Conservation (phyloP, 2,113 vertebrate species). For the Paraplagusia blochii region DNA sequence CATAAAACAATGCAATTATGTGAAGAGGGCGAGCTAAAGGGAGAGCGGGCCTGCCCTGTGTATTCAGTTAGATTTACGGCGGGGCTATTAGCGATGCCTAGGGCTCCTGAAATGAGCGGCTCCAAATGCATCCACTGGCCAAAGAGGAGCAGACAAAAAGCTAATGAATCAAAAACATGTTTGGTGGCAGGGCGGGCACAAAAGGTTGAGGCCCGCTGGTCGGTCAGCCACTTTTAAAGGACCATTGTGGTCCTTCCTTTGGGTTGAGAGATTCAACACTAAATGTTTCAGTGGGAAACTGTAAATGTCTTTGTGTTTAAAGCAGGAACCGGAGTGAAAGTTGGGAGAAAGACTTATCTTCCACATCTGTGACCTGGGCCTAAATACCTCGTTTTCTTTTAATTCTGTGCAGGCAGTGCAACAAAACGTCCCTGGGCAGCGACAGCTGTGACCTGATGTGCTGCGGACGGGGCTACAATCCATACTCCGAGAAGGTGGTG, state of each 20-base stretch:
- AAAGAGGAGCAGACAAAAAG: constrained; percentile 40
- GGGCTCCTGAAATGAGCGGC: constrained; percentile 46
- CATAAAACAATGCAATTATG: constrained; percentile 75
- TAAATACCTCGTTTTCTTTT: constrained; percentile 6
- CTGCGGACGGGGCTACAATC: constrained; percentile 97
- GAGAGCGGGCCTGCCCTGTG: constrained; percentile 42
- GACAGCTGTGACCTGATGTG: constrained; percentile 99
- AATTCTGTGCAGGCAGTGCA: constrained; percentile 84
- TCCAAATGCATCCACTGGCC: constrained; percentile 21
- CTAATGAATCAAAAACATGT: constrained; percentile 40
- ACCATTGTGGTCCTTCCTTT: constrained; percentile 28
- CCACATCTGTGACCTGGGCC: background rate
- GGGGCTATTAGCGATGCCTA: constrained; percentile 52
- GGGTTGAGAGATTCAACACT: constrained; percentile 10
- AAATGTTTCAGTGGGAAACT: constrained; percentile 31
- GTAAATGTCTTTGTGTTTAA: constrained; percentile 33
- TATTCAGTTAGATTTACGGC: constrained; percentile 65
- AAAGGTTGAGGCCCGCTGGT: constrained; percentile 41
- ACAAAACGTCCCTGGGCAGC: constrained; percentile 93
- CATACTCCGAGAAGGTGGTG: constrained; percentile 92
- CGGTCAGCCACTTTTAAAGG: constrained; percentile 46
- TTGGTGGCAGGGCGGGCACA: constrained; percentile 43
- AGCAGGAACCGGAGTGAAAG: constrained; percentile 19
- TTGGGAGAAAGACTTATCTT: background rate
- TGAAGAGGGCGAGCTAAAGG: constrained; percentile 54